These are phyloP conservation scores for Sphaeramia orbicularis DNA, from an alignment of 2,797 vertebrate genomes.

Conservation along the genomic window DNA sequence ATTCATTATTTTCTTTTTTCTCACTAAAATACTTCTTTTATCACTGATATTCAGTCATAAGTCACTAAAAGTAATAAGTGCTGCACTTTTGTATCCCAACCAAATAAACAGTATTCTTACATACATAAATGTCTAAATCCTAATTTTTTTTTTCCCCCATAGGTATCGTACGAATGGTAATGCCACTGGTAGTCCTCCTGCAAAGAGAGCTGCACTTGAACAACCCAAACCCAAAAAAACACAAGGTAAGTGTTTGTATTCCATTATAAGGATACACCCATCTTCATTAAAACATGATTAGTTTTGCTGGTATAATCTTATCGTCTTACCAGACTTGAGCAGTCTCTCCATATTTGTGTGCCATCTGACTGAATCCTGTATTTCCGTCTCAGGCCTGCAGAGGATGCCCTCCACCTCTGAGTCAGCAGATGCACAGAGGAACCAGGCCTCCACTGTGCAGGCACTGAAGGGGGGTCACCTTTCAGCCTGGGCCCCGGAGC, in stretches of 20 bases:
- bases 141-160: background rate
- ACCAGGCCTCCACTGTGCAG: slow-evolving; percentile 35
- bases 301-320: too few relatives aligned
- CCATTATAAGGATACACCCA: too few relatives aligned
- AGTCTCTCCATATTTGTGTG: background rate
- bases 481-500: slow-evolving; percentile 74
- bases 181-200: slow-evolving; percentile 46
- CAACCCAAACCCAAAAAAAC: slow-evolving; percentile 29
- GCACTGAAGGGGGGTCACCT: slow-evolving; percentile 60
- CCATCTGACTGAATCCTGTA: slow-evolving; percentile 26
- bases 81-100: too few relatives aligned
- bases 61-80: background rate
- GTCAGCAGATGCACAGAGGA: slow-evolving; percentile 28
- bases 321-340: too few relatives aligned
- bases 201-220: slow-evolving; percentile 51
- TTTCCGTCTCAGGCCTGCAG: slow-evolving; percentile 74
- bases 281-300: too few relatives aligned
- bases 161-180: slow-evolving; percentile 64
- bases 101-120: background rate
- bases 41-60: background rate
- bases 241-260: slow-evolving; percentile 36
- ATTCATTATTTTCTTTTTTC: too few relatives aligned
- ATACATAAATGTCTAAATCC: background rate
- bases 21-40: too few relatives aligned
- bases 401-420: slow-evolving; percentile 71